phyloP scores from a whole-genome alignment of 2,797 vertebrate genomes.

The Tiaroga cobitis region DNA sequence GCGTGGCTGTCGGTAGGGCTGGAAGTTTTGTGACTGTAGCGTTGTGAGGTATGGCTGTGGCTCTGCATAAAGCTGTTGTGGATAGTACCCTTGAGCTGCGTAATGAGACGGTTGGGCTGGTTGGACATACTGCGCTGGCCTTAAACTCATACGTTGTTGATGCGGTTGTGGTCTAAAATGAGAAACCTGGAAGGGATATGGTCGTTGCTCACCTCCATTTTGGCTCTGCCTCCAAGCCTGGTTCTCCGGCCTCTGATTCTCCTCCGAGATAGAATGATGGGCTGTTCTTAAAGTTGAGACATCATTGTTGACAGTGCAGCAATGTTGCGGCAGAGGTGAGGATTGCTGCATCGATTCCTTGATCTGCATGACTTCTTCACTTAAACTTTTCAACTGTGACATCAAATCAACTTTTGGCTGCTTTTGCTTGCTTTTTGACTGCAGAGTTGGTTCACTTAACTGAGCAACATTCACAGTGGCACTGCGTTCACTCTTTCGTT shows the following conservation, averaged over 20 bases:
- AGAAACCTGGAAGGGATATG: not conserved
- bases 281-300: not conserved
- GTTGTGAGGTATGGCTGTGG: not conserved
- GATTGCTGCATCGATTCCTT: slow-evolving; percentile 31
- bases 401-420: not conserved
- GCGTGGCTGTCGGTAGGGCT: too few species aligned
- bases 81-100: not conserved
- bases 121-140: not conserved
- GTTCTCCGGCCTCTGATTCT: not conserved
- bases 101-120: not conserved
- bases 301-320: not conserved
- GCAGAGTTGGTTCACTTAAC: not conserved
- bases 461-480: not conserved
- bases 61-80: not conserved
- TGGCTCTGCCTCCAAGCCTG: not conserved
- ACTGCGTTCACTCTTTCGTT: not conserved
- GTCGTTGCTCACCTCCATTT: not conserved
- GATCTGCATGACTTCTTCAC: slow-evolving; percentile 30
- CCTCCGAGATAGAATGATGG: not conserved
- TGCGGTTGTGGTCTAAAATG: not conserved
- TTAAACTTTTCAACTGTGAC: slow-evolving; percentile 15
- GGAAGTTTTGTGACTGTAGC: not conserved
- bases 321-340: not conserved
- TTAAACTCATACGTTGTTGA: not conserved
- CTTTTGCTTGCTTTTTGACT: not conserved